These are phyloP conservation scores for Stichopus horrens DNA, from an alignment of 53 echinoderm and acorn worm species.

Conservation along the genomic window DNA sequence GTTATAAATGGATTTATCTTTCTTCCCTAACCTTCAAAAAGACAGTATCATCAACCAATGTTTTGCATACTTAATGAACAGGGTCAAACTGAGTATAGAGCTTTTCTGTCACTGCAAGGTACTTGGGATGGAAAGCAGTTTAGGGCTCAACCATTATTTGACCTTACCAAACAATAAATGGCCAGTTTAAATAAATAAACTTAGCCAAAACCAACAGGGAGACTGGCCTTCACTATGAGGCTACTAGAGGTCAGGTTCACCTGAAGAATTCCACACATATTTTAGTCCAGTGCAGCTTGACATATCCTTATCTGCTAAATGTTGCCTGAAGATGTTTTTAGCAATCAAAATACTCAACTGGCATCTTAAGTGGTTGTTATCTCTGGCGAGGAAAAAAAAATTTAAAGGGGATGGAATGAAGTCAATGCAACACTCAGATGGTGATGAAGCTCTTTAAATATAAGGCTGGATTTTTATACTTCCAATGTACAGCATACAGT, in stretches of 20 bases:
- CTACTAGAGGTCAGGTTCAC: background rate
- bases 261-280: background rate
- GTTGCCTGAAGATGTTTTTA: background rate
- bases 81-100: no score
- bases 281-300: background rate
- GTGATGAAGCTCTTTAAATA: no score
- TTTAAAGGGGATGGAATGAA: no score
- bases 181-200: background rate
- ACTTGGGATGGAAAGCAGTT: no score
- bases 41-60: no score
- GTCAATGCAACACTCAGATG: no score
- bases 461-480: no score
- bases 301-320: background rate
- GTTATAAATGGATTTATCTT: no score
- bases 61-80: no score
- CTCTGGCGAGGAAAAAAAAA: background rate
- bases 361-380: background rate
- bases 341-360: background rate
- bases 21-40: no score
- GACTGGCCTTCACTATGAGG: background rate
- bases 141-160: background rate
- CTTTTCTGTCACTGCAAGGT: no score
- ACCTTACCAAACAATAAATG: background rate
- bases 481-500: no score
- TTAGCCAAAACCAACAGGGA: background rate